Evolutionary conservation across 2,888 invertebrate genomes (phyloP).

Genomic region (Unio pictorum): DNA sequence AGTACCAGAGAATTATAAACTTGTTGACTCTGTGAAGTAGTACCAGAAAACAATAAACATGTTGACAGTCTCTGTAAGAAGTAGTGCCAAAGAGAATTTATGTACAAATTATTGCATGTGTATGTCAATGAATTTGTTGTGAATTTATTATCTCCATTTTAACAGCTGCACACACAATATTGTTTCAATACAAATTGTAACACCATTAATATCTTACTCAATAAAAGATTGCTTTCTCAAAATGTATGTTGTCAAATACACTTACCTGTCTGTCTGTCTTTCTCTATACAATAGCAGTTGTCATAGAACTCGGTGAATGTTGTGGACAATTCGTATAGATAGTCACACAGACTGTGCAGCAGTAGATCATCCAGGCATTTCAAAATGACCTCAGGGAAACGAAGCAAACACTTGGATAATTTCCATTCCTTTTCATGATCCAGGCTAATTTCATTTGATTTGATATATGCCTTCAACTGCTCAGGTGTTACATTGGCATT

Average conservation of each 20-base stretch:
- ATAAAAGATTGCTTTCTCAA: not conserved
- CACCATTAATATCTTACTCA: not conserved
- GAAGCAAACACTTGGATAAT: conserved; percentile 82
- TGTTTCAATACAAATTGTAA: not conserved
- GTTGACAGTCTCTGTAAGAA: no score
- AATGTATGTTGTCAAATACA: not conserved
- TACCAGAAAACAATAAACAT: no score
- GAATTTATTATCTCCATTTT: no score
- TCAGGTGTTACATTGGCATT: conserved; percentile 69
- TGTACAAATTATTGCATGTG: no score
- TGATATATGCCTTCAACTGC: conserved; percentile 77
- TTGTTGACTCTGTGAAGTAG: no score
- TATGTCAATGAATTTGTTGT: no score
- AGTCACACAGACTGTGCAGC: conserved; percentile 93
- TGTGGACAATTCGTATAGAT: conserved; percentile 93
- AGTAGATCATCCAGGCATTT: conserved; percentile 87
- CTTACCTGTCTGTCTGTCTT: conserved; percentile 78
- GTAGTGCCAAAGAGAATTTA: no score
- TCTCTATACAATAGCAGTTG: conserved; percentile 96
- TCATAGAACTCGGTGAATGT: conserved; percentile 98
- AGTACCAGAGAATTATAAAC: no score
- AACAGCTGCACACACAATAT: no score
- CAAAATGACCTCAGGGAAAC: conserved; percentile 89
- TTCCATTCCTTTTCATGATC: conserved; percentile 96
- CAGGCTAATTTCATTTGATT: conserved; percentile 80